Conservation (phyloP, 2,113 vertebrate genomes). For the Megatriorchis doriae region DNA sequence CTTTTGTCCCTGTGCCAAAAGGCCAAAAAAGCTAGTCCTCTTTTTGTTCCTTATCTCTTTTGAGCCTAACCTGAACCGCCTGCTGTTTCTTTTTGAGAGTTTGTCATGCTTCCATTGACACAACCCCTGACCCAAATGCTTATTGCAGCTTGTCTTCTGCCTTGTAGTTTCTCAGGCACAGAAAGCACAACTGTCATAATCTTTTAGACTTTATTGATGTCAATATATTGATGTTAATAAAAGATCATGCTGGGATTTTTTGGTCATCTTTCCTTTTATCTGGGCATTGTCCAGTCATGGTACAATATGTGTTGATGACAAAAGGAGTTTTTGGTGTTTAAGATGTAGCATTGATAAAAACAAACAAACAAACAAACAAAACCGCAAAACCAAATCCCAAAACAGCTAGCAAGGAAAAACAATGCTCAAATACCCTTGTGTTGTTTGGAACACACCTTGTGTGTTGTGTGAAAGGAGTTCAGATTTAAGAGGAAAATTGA, state of each 20-base stretch:
- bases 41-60: neutral
- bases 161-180: neutral
- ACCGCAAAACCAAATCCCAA: neutral
- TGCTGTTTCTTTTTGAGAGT: slow-evolving; percentile 42
- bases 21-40: neutral
- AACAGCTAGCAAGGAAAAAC: neutral
- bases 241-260: neutral
- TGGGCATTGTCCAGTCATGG: neutral
- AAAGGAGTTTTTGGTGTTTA: neutral
- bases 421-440: neutral
- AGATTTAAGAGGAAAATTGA: neutral
- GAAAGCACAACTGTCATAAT: neutral
- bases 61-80: neutral
- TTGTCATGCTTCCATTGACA: neutral
- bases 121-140: slow-evolving; percentile 17
- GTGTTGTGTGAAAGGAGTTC: neutral
- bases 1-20: neutral
- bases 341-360: neutral
- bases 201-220: neutral
- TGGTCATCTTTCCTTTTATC: neutral
- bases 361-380: neutral
- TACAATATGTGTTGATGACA: neutral
- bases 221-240: slow-evolving; percentile 4
- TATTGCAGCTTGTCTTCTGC: neutral
- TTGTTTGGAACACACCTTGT: neutral